A percentile compares a stretch with the other conserved stretches of the same genome.
Evolutionary conservation across 2,113 vertebrate genomes (phyloP).

Genomic region (Pipra filicauda): DNA sequence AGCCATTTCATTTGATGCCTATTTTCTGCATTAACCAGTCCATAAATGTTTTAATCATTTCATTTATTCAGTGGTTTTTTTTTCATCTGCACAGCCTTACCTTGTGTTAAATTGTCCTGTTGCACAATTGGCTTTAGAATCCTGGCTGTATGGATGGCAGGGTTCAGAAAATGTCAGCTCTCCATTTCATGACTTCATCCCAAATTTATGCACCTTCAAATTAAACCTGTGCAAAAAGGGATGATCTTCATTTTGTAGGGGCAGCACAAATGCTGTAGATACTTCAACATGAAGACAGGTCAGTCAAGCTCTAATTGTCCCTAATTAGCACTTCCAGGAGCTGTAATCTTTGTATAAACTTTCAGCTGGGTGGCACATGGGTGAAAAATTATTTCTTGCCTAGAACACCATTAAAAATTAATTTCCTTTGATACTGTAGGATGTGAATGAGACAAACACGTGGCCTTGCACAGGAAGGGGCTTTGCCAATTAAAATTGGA

Average conservation of each 20-base stretch:
- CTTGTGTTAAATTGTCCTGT: neutral
- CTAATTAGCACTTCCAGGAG: constrained; percentile 24
- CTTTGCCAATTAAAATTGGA: constrained; percentile 4
- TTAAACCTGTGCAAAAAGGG: neutral
- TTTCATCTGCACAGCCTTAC: neutral
- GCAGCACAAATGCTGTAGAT: neutral
- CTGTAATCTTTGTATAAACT: constrained; percentile 16
- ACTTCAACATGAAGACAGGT: neutral
- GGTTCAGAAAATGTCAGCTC: neutral
- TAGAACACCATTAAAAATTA: constrained; percentile 32
- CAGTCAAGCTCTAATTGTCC: constrained; percentile 16
- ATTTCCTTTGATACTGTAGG: constrained; percentile 14
- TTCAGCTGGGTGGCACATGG: neutral
- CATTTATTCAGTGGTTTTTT: neutral
- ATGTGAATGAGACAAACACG: neutral
- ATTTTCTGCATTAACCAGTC: neutral
- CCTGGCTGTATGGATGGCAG: neutral
- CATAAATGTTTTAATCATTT: constrained; percentile 42
- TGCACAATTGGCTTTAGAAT: neutral
- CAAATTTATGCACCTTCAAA: neutral
- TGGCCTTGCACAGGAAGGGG: neutral
- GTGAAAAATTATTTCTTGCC: constrained; percentile 9
- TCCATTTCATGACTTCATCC: neutral
- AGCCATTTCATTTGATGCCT: neutral
- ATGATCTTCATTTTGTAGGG: neutral